Base-by-base conservation (phyloP, 2,113 vertebrate species). In the Passerina amoena region DNA sequence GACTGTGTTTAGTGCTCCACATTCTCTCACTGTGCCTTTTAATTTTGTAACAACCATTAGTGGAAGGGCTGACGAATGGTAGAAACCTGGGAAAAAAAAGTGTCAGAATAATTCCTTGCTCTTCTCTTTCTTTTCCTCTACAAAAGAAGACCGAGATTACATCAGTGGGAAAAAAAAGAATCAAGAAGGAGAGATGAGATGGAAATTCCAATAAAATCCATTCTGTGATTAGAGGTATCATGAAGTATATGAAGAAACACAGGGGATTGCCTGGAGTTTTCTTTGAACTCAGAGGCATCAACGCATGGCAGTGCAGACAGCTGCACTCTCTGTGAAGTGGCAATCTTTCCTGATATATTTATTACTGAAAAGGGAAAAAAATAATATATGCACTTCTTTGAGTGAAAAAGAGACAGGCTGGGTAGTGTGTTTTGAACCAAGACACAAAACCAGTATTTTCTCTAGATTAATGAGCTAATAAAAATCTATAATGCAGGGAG, bases 151-250 rank as follows among this genome's bases (percentile, higher is more conserved):
- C 60, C 69, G 53, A 65, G 48, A 92, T 53, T 69, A 24, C 70
- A 93, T 59, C 56, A 91, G 79, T 9, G 5, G 53, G 54, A 90
- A 72, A 97, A 93, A 94, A 80, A 24, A 94, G 63, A 96, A 94
- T 68, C 53, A 44, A 81, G 48, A 73, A 24, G 50, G 35, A 92
- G 64, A 50, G 28, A 48, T 56, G 75, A 30, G 75, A 92, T 92
- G 68, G 91, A 96, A 96, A 93, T 94, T 94, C 88, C 93, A 88
- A 78, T 92, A 91, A 94, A 96, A 65, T 78, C 51, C 48, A 50
- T 82, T 93, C 78, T 75, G 68, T 96, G 75, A 79, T 96, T 95
- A 92, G 44, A 92, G 64, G 45, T 90, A 94, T 92, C 31, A 13
- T 88, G 72, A 94, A 95, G 78, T 3, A 1, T 16, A 75, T 65